These are phyloP conservation scores for Sesia bembeciformis DNA, from an alignment of 2,888 invertebrate genomes.

Conservation along the genomic window DNA sequence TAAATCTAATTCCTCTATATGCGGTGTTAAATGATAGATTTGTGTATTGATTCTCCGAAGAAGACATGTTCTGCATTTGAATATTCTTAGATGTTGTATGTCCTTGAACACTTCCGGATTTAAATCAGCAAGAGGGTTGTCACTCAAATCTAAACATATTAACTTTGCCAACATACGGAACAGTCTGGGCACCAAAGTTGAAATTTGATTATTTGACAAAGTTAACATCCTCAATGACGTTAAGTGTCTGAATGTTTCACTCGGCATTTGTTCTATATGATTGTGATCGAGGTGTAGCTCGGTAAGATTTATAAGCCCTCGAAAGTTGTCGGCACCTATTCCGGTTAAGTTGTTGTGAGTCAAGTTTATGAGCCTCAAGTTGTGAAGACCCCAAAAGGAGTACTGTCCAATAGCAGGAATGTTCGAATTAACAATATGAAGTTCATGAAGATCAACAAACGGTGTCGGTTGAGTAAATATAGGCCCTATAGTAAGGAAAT, in stretches of 20 bases:
- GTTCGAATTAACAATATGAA: conserved; percentile 82
- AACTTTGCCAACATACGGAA: conserved; percentile 84
- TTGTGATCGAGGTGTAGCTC: conserved; percentile 84
- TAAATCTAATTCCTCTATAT: conserved; percentile 82
- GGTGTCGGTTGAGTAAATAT: conserved; percentile 73
- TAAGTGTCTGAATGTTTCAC: conserved; percentile 83
- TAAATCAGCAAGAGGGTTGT: conserved; percentile 82
- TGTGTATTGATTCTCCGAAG: conserved; percentile 84
- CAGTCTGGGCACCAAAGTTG: conserved; percentile 79
- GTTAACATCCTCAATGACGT: conserved; percentile 79
- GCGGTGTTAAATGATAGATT: conserved; percentile 83
- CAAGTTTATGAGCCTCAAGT: conserved; percentile 77
- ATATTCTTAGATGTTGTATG: conserved; percentile 79
- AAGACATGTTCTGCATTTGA: conserved; percentile 83
- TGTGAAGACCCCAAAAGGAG: conserved; percentile 86
- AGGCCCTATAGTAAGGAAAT: conserved; percentile 81
- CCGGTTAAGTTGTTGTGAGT: conserved; percentile 83
- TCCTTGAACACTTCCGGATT: conserved; percentile 87
- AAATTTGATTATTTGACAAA: conserved; percentile 79
- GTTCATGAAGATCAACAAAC: conserved; percentile 76
- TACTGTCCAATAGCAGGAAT: conserved; percentile 85
- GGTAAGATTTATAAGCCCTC: conserved; percentile 82
- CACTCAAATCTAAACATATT: conserved; percentile 81
- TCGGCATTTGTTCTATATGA: conserved; percentile 82
- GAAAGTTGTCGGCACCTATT: conserved; percentile 82